Base-by-base conservation (phyloP, 2,113 vertebrate species). In the Romanogobio albipinnatus region DNA sequence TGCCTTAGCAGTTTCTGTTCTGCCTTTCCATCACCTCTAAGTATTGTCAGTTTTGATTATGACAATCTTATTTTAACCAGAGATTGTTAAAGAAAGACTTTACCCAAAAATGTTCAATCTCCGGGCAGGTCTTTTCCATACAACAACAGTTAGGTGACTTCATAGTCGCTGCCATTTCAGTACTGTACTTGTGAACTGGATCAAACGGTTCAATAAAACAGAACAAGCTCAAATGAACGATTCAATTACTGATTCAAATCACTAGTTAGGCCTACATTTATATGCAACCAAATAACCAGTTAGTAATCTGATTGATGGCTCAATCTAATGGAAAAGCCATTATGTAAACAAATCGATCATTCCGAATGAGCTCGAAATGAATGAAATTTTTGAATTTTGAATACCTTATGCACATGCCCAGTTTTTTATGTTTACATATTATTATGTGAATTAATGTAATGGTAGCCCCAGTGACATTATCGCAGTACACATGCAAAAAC, bases 11-110 rank as follows among this genome's bases (percentile, higher is more conserved):
- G 70, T 73, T 61, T 64, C 77, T 53, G 86, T 45, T 53, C 43
- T 87, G 89, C 89, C 86, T 90, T 87, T 84, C 86, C 75, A 87
- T 86, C 62, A 78, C 71, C 75, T 83, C 77, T 71, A 45, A 71
- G 36, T n/a, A n/a, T 51, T 15, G 49, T 51, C 49, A 51, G 4
- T 51, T 51, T 51, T 51, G 49, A 51, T 51, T 15, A 51, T 51
- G 49, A 15, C 49, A 15, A 15, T 51, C 49, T 51, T 39, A 1
- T 49, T 14, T 49, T 49, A 14, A 49, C 13, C 68, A 45, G 70
- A 73, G 43, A 7, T 14, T 73, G 70, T 73, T 47, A 47, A 73
- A 73, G 43, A 45, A 45, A 22, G 33, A 70, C 22, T 43, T 43
- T 22, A 22, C 9, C 13, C 29, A 68, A 36, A 68, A 68, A 1